phyloP scores from a whole-genome alignment of 2,888 invertebrate genomes.

The Melitaea athalia region DNA sequence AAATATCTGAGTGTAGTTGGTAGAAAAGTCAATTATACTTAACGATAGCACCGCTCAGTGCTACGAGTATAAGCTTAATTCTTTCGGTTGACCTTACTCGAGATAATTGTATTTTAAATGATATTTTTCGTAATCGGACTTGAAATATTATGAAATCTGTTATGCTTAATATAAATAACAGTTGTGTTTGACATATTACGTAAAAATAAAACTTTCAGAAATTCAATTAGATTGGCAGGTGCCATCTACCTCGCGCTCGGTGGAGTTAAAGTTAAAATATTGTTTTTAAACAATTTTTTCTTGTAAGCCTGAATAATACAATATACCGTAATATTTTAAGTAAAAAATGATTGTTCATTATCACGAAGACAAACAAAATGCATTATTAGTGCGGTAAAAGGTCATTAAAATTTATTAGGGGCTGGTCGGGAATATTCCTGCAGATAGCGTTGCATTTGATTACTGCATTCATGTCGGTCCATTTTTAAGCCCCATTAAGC shows the following conservation, averaged over 20 bases:
- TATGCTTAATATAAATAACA: constrained; percentile 7
- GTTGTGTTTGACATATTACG: constrained; percentile 21
- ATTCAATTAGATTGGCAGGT: constrained; percentile 8
- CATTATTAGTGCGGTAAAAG: no score
- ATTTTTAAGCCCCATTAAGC: no score
- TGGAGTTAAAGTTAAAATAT: neutral
- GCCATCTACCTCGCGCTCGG: neutral
- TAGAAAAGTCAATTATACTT: neutral
- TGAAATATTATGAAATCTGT: neutral
- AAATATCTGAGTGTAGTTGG: no score
- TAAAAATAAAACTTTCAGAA: constrained; percentile 24
- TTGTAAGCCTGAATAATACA: neutral
- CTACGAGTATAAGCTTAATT: neutral
- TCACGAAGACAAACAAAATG: no score
- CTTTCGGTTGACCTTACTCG: neutral
- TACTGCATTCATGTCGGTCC: no score
- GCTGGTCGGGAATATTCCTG: no score
- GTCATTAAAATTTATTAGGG: no score
- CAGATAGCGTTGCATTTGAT: no score
- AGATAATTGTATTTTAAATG: neutral
- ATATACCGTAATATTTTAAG: neutral
- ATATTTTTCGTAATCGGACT: constrained; percentile 1
- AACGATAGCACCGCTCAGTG: neutral
- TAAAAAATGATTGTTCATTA: no score
- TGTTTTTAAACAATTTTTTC: neutral